Evolutionary conservation across 1,140 invertebrate genomes (phyloP).

Genomic region (Tetramorium alpestre): DNA sequence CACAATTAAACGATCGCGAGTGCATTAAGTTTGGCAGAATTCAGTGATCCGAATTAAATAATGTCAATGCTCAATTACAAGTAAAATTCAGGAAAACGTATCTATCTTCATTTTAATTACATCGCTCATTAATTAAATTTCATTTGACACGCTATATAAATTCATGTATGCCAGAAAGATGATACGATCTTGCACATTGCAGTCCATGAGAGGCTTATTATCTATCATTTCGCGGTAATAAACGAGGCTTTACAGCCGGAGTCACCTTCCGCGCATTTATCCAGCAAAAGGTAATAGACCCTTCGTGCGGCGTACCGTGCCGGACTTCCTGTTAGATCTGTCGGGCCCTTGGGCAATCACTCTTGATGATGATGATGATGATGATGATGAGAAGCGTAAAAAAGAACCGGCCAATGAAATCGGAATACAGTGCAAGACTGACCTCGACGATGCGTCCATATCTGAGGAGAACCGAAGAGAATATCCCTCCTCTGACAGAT

Average conservation of each 20-base stretch:
- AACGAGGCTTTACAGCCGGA: background rate
- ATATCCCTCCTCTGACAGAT: slow-evolving; percentile 23
- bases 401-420: slow-evolving; percentile 1
- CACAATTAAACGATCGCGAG: background rate
- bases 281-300: slow-evolving; percentile 19
- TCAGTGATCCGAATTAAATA: background rate
- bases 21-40: background rate
- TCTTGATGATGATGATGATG: background rate
- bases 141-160: background rate
- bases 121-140: background rate
- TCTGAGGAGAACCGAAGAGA: slow-evolving; percentile 13
- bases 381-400: slow-evolving; percentile 11
- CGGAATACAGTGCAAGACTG: slow-evolving; percentile 33
- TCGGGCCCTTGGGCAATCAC: background rate
- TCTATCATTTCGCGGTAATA: slow-evolving; percentile 31
- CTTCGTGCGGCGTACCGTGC: background rate
- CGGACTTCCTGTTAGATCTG: slow-evolving; percentile 6
- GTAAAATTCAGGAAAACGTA: background rate
- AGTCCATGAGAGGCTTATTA: background rate
- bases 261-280: slow-evolving; percentile 1
- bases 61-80: background rate
- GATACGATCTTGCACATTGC: background rate
- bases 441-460: slow-evolving; percentile 54
- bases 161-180: background rate
- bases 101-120: background rate